Base-by-base conservation (phyloP, 2,888 invertebrate species). In the Xylophagus ater region DNA sequence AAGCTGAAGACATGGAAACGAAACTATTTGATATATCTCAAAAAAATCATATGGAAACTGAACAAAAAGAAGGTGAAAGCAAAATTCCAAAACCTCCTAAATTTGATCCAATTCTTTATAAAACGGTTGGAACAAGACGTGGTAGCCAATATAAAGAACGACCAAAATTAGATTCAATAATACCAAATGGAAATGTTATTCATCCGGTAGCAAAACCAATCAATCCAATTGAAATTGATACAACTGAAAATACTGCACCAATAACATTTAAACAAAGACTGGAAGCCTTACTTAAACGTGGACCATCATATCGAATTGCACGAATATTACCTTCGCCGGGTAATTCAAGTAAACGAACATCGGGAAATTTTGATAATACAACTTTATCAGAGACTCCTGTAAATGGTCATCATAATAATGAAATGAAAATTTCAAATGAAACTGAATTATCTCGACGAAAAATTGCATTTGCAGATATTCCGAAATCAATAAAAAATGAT, bases 91-190 rank as follows among this genome's bases (percentile, higher is more conserved):
- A 54, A 41, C 48, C 62, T 23, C 60, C 62, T 23, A 60, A 57
- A 53, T 62, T 61, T 46, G 59, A 60, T 54, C 58, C 59, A 20
- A 47, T 54, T 25, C 47, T 61, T 18, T 61, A 60, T 44, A 56
- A 57, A 50, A 60, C 58, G 38, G 51, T 59, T 31, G 57, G 52
- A 41, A 49, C 51, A 37, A 51, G 53, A 44, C 49, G 46, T 37
- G 14, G 20, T 26, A 34, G 37, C 17, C 36, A 26, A 26, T 45
- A 45, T 37, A 54, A 51, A 41, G 49, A 53, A 38, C 50, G 58
- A 34, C 55, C 56, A 24, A 54, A 55, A 46, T 48, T 59, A 30
- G 51, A 49, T 18, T 47, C 49, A 29, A 14, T 12, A 3, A 5
- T 32, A 6, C 8, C 40, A 13, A 12, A 32, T 20, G 8, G 13